Conservation (phyloP, 1,140 invertebrate species). For the Pseudomyrmex sp. region DNA sequence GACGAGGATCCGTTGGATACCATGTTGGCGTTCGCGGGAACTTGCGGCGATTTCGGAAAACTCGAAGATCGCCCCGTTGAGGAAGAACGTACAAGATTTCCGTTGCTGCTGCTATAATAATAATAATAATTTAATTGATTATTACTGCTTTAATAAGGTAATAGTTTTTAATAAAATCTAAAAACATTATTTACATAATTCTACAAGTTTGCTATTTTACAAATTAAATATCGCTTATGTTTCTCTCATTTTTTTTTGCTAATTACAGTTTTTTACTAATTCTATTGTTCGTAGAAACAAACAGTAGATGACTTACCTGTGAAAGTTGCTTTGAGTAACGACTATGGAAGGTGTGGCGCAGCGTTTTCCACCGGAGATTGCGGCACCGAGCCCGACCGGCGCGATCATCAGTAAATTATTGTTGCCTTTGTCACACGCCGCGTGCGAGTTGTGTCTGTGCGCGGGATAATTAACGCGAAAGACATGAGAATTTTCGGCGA, state of each 20-base stretch:
- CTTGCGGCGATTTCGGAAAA: constrained; percentile 66
- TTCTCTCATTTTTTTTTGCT: neutral
- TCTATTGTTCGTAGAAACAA: neutral
- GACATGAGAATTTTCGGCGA: constrained; percentile 76
- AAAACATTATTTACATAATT: no score
- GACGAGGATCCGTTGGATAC: constrained; percentile 53
- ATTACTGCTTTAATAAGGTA: no score
- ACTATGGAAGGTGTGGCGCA: constrained; percentile 48
- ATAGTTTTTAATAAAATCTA: no score
- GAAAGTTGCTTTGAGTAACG: constrained; percentile 46
- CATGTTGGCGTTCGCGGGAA: constrained; percentile 31
- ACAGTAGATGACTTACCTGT: neutral
- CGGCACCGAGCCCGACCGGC: constrained; percentile 71
- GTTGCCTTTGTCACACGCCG: constrained; percentile 87
- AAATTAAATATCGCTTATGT: neutral
- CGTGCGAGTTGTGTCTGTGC: constrained; percentile 72
- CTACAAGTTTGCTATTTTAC: neutral
- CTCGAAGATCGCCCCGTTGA: constrained; percentile 28
- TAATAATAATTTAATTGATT: no score
- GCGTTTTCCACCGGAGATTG: constrained; percentile 27
- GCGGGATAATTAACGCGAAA: constrained; percentile 42
- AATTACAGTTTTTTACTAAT: no score
- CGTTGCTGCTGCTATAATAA: constrained; percentile 45
- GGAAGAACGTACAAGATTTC: constrained; percentile 43
- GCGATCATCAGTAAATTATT: constrained; percentile 89